Evolutionary conservation across 2,888 invertebrate genomes (phyloP).

Genomic region (Halictus ligatus): DNA sequence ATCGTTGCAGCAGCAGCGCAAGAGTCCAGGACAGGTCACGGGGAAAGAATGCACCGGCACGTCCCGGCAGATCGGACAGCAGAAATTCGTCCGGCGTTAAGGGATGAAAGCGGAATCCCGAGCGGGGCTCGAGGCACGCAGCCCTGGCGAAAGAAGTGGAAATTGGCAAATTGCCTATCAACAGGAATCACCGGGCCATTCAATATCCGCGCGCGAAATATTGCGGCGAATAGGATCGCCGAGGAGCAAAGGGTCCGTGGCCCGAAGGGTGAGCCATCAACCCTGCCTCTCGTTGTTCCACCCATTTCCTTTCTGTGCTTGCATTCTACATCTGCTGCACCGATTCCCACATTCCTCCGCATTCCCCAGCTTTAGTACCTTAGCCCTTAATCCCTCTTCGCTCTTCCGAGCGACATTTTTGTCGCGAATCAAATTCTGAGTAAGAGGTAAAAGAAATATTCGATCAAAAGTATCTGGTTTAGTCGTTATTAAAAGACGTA

Average conservation of each 20-base stretch:
- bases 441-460: background rate
- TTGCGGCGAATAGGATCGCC: constrained; percentile 58
- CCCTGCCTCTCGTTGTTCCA: constrained; percentile 49
- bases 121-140: constrained; percentile 1
- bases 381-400: background rate
- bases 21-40: background rate
- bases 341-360: background rate
- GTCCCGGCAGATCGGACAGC: constrained; percentile 1
- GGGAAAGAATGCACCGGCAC: constrained; percentile 15
- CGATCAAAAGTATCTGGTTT: too few species aligned
- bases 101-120: constrained; percentile 15
- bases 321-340: background rate
- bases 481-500: too few species aligned
- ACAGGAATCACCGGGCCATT: constrained; percentile 74
- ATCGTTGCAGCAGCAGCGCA: background rate
- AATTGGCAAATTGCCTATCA: constrained; percentile 77
- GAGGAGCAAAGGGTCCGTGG: constrained; percentile 37
- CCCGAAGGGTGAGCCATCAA: constrained; percentile 15
- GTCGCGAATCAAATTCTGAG: background rate
- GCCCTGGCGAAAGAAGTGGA: constrained; percentile 58
- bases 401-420: background rate
- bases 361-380: background rate
- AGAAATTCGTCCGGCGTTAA: constrained; percentile 19
- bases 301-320: constrained; percentile 50
- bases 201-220: constrained; percentile 73